phyloP scores from a whole-genome alignment of 1,140 invertebrate species.

The Rhagoletis pomonella region DNA sequence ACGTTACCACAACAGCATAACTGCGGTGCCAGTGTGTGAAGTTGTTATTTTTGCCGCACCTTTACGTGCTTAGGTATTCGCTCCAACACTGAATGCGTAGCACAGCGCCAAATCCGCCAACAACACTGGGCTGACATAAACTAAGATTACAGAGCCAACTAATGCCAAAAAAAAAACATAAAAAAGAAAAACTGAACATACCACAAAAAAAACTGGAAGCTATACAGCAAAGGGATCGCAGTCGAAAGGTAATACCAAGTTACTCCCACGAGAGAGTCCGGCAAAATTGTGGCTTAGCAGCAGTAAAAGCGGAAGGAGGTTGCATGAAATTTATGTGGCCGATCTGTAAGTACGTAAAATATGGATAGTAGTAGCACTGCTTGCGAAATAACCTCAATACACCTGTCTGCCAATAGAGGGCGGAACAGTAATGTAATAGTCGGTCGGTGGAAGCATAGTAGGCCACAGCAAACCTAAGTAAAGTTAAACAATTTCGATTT shows the following conservation, averaged over 20 bases:
- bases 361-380: slow-evolving; percentile 20
- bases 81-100: neutral
- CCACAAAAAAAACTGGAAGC: neutral
- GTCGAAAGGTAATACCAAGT: slow-evolving; percentile 8
- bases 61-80: neutral
- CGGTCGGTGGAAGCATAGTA: neutral
- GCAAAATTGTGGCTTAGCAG: too few relatives aligned
- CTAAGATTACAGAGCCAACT: neutral
- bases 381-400: slow-evolving; percentile 13
- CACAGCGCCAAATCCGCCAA: neutral
- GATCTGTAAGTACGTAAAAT: slow-evolving; percentile 21
- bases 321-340: slow-evolving; percentile 35
- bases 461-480: slow-evolving; percentile 9
- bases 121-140: neutral
- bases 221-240: neutral
- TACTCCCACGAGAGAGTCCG: slow-evolving; percentile 1
- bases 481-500: slow-evolving; percentile 51
- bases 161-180: slow-evolving; percentile 7
- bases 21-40: slow-evolving; percentile 20
- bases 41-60: neutral
- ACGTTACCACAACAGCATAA: neutral
- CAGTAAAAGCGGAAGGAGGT: neutral
- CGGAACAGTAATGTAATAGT: neutral
- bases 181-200: neutral
- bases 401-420: neutral